Conservation (phyloP, 2,888 invertebrate species). For the Limenitis camilla region DNA sequence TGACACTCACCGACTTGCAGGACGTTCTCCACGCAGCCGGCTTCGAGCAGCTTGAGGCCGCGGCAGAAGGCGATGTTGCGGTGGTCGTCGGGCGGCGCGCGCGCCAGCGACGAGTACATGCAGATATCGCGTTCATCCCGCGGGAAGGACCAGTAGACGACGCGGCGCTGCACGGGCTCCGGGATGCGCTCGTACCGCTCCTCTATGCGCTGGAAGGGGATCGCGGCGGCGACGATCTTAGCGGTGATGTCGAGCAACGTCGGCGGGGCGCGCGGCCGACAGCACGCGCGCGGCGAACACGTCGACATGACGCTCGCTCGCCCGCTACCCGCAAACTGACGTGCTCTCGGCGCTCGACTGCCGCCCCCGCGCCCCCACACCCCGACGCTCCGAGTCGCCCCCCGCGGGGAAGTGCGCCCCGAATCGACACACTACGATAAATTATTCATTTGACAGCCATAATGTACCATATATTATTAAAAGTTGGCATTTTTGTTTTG, state of each 20-base stretch:
- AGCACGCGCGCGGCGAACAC: conserved; percentile 72
- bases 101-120: conserved; percentile 88
- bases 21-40: conserved; percentile 87
- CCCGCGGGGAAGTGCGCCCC: conserved; percentile 62
- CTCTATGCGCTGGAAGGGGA: conserved; percentile 90
- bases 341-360: conserved; percentile 38
- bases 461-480: conserved; percentile 74
- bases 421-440: conserved; percentile 69
- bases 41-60: conserved; percentile 87
- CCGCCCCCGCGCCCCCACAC: conserved; percentile 28
- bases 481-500: conserved; percentile 69
- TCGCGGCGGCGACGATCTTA: conserved; percentile 87
- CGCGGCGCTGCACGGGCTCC: conserved; percentile 89
- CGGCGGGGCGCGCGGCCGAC: conserved; percentile 78
- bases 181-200: conserved; percentile 91
- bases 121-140: conserved; percentile 90
- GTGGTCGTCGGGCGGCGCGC: conserved; percentile 78
- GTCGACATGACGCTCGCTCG: conserved; percentile 71
- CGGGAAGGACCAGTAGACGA: conserved; percentile 93
- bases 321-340: conserved; percentile 71
- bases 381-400: conserved; percentile 28
- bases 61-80: conserved; percentile 90
- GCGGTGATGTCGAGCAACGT: conserved; percentile 88
- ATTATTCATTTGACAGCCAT: conserved; percentile 72
- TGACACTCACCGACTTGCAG: conserved; percentile 89